Evolutionary conservation across 1,140 invertebrate genomes (phyloP).

Genomic region (Aplysia californica): DNA sequence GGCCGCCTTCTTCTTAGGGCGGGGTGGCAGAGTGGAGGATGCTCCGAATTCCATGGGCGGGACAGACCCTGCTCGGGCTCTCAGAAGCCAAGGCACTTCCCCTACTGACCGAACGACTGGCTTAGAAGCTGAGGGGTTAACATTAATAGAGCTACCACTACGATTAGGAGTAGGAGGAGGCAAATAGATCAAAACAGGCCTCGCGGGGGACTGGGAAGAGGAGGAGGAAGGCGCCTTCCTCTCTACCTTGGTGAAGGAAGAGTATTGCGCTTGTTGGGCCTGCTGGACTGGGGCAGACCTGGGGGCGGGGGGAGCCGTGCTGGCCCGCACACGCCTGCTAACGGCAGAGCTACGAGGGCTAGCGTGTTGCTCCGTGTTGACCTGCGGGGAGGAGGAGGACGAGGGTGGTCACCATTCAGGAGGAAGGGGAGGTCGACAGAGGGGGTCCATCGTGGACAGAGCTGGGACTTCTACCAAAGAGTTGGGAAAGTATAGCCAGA

Average conservation of each 20-base stretch:
- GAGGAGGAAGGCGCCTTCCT: no score
- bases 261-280: constrained; percentile 13
- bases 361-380: constrained; percentile 19
- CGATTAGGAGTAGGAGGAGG: constrained; percentile 8
- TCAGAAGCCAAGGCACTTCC: constrained; percentile 18
- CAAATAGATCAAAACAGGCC: neutral
- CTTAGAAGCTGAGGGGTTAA: constrained; percentile 21
- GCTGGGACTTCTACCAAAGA: no score
- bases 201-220: neutral
- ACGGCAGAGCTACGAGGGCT: constrained; percentile 13
- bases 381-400: neutral
- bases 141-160: constrained; percentile 12
- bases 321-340: constrained; percentile 25
- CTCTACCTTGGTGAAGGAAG: no score
- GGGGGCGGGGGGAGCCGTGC: constrained; percentile 7
- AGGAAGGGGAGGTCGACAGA: neutral
- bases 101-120: constrained; percentile 27
- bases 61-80: constrained; percentile 13
- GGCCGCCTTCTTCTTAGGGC: neutral
- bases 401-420: no score
- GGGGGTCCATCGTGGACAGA: no score
- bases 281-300: constrained; percentile 1
- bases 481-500: no score
- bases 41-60: constrained; percentile 1
- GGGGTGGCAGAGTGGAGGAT: neutral